Percentiles rank a stretch among this genome's conserved stretches.
Conservation (phyloP, 2,113 vertebrate species). For the Gasterosteus nipponicus region DNA sequence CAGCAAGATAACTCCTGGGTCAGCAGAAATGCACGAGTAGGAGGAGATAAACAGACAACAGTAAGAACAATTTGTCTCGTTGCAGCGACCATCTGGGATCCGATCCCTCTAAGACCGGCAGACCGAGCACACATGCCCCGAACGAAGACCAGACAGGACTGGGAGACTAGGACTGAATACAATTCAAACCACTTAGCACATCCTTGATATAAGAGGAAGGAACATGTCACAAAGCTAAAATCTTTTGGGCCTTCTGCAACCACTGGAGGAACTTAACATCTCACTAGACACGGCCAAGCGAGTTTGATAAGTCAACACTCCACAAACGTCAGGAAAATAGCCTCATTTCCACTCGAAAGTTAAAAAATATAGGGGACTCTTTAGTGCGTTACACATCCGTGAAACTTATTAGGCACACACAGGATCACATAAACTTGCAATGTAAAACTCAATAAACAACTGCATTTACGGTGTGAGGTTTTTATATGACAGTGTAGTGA, state of each 20-base stretch:
- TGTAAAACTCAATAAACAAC: constrained; percentile 59
- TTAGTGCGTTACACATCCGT: constrained; percentile 33
- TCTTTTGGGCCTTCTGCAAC: neutral
- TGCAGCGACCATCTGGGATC: neutral
- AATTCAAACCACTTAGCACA: neutral
- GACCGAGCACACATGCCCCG: constrained; percentile 34
- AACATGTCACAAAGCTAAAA: too few relatives aligned
- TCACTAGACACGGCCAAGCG: neutral
- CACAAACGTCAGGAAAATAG: constrained; percentile 22
- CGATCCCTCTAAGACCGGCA: constrained; percentile 18
- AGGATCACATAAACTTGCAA: constrained; percentile 46
- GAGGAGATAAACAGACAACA: constrained; percentile 22
- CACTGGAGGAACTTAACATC: constrained; percentile 3
- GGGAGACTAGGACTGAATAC: neutral
- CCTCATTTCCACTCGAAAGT: constrained; percentile 35
- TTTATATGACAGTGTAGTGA: constrained; percentile 58
- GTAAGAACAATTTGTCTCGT: constrained; percentile 30
- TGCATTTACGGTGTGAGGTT: constrained; percentile 42
- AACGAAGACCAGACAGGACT: constrained; percentile 27
- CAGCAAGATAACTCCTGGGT: constrained; percentile 42
- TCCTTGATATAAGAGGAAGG: neutral
- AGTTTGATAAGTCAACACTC: constrained; percentile 32
- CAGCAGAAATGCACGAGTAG: constrained; percentile 34
- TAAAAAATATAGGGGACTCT: constrained; percentile 31
- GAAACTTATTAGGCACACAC: constrained; percentile 49